Percentiles rank a stretch among this genome's conserved stretches.
phyloP scores from a whole-genome alignment of 92 coral and sea anemone species.

The Micromussa lordhowensis region DNA sequence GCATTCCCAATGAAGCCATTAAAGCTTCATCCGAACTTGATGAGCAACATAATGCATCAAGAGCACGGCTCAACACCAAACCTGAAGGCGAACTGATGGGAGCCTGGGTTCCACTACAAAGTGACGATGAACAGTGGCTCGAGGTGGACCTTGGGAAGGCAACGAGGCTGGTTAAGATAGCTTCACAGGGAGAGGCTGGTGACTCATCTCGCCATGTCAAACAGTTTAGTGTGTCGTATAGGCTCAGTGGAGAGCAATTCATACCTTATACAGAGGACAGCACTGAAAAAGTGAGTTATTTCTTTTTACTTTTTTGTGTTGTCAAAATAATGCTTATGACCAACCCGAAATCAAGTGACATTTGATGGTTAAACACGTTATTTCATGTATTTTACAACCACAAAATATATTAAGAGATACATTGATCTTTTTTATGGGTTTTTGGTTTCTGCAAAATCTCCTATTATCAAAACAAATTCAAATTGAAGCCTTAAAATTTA shows the following conservation, averaged over 20 bases:
- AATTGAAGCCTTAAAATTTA: no score
- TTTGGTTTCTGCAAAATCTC: no score
- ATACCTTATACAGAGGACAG: slow-evolving; percentile 66
- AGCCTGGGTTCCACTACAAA: slow-evolving; percentile 81
- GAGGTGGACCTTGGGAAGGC: slow-evolving; percentile 82
- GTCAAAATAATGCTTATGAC: no score
- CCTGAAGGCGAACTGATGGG: slow-evolving; percentile 81
- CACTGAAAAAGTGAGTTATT: slow-evolving; percentile 47
- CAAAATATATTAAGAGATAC: no score
- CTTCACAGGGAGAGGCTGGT: slow-evolving; percentile 80
- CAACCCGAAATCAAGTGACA: no score
- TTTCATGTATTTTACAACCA: no score
- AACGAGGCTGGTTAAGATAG: slow-evolving; percentile 59
- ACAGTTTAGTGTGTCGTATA: slow-evolving; percentile 66
- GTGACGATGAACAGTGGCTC: slow-evolving; percentile 84
- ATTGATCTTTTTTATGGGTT: no score
- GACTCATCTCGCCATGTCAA: slow-evolving; percentile 75
- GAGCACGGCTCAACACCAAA: slow-evolving; percentile 77
- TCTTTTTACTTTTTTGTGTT: no score
- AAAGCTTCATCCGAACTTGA: slow-evolving; percentile 83
- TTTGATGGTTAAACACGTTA: no score
- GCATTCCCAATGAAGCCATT: slow-evolving; percentile 70
- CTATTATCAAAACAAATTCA: no score
- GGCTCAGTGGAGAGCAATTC: slow-evolving; percentile 76
- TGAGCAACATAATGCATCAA: slow-evolving; percentile 71